Percentiles rank a stretch among this genome's conserved stretches.
phyloP scores from a whole-genome alignment of 2,113 vertebrate species.

The Verasper variegatus region DNA sequence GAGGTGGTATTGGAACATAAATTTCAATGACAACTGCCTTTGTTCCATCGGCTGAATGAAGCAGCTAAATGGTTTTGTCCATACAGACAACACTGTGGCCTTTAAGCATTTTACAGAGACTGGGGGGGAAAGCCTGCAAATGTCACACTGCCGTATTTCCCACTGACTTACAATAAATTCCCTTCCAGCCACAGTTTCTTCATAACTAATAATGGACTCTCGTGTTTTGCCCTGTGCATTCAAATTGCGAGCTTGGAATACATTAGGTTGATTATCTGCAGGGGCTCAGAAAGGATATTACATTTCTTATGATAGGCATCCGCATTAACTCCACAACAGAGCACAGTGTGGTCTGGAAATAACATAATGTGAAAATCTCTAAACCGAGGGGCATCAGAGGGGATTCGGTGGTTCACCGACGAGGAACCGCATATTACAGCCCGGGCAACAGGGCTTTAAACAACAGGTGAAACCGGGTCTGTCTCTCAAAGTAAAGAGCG shows the following conservation, averaged over 20 bases:
- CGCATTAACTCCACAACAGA: constrained; percentile 25
- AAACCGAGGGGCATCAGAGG: constrained; percentile 28
- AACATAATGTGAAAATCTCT: constrained; percentile 36
- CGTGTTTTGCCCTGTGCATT: constrained; percentile 35
- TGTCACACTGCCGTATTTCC: background rate
- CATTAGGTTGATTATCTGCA: constrained; percentile 54
- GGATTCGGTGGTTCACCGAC: constrained; percentile 30
- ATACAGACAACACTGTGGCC: background rate
- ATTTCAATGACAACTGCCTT: constrained; percentile 1
- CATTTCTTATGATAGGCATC: constrained; percentile 41
- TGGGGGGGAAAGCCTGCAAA: background rate
- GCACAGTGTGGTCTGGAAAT: constrained; percentile 14
- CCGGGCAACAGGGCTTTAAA: constrained; percentile 26
- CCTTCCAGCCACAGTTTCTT: background rate
- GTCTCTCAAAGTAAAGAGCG: background rate
- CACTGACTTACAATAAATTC: constrained; percentile 18
- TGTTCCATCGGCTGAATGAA: background rate
- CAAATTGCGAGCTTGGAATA: constrained; percentile 45
- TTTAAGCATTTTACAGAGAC: background rate
- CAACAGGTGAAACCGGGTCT: constrained; percentile 14
- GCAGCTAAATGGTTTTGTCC: background rate
- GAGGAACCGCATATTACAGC: constrained; percentile 7
- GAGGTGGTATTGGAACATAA: background rate
- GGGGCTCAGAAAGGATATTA: constrained; percentile 48
- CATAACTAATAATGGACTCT: constrained; percentile 30